Conservation (phyloP, 2,797 vertebrate genomes). For the Manis pentadactyla region DNA sequence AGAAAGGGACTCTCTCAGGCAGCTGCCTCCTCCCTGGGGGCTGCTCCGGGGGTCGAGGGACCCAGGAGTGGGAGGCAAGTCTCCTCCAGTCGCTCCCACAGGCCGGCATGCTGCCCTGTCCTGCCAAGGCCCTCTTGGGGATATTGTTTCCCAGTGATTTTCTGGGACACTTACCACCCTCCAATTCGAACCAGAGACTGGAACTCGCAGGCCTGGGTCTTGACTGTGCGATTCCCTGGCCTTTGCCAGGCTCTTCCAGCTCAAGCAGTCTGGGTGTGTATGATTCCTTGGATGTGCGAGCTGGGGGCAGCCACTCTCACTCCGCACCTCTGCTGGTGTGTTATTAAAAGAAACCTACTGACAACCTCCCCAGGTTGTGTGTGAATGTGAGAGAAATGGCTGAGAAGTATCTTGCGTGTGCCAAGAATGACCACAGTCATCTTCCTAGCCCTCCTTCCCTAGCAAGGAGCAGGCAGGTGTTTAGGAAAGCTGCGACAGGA, state of each 20-base stretch:
- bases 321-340: background rate
- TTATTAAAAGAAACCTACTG: background rate
- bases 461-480: background rate
- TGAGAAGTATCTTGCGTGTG: background rate
- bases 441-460: background rate
- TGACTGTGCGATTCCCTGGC: background rate
- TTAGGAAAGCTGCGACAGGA: background rate
- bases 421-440: background rate
- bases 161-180: background rate
- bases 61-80: background rate
- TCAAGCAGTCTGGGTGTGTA: background rate
- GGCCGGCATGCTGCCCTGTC: too few species aligned
- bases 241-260: background rate
- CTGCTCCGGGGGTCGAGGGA: background rate
- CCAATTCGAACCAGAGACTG: background rate
- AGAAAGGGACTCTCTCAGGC: background rate
- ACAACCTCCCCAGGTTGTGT: background rate
- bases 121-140: background rate
- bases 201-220: background rate
- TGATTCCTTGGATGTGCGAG: background rate
- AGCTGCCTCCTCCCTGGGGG: background rate
- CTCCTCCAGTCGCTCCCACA: background rate
- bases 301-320: background rate
- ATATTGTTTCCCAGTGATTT: background rate
- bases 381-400: background rate